Conservation (phyloP, 2,797 vertebrate genomes). For the Myripristis murdjan region DNA sequence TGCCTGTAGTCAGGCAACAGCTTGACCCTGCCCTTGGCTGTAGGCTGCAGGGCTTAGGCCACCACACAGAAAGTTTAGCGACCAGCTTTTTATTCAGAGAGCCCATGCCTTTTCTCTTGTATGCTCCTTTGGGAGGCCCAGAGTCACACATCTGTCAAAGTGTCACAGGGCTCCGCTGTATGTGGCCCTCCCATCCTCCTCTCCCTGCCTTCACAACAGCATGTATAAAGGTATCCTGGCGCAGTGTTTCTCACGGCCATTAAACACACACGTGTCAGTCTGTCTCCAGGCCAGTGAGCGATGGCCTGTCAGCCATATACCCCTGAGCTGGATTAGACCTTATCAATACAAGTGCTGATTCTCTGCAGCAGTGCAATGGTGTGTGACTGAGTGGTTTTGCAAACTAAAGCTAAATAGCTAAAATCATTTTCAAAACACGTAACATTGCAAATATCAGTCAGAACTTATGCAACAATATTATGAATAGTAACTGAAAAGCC, state of each 20-base stretch:
- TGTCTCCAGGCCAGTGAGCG: conserved; percentile 37
- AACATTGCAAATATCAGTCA: too few species aligned
- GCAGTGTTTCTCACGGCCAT: conserved; percentile 77
- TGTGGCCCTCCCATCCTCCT: conserved; percentile 38
- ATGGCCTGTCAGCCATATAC: conserved; percentile 32
- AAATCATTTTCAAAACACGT: too few species aligned
- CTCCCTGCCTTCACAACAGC: conserved; percentile 44
- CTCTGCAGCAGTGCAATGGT: neutral
- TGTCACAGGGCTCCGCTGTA: conserved; percentile 71
- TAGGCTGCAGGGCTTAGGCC: conserved; percentile 63
- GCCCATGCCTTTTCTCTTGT: conserved; percentile 48
- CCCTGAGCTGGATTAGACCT: conserved; percentile 22
- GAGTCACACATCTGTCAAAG: conserved; percentile 82
- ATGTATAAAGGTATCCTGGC: conserved; percentile 63
- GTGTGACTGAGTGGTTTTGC: neutral
- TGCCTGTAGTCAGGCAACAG: conserved; percentile 73
- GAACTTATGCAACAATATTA: too few species aligned
- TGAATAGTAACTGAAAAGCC: too few species aligned
- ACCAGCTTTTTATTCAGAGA: conserved; percentile 62
- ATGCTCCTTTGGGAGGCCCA: conserved; percentile 61
- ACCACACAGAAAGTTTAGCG: conserved; percentile 65
- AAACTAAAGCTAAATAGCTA: neutral
- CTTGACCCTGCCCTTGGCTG: conserved; percentile 71
- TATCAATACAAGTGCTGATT: conserved; percentile 50
- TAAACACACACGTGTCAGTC: conserved; percentile 76